These are phyloP conservation scores for Myotis yumanensis DNA, from an alignment of 2,113 vertebrate genomes.

Conservation along the genomic window DNA sequence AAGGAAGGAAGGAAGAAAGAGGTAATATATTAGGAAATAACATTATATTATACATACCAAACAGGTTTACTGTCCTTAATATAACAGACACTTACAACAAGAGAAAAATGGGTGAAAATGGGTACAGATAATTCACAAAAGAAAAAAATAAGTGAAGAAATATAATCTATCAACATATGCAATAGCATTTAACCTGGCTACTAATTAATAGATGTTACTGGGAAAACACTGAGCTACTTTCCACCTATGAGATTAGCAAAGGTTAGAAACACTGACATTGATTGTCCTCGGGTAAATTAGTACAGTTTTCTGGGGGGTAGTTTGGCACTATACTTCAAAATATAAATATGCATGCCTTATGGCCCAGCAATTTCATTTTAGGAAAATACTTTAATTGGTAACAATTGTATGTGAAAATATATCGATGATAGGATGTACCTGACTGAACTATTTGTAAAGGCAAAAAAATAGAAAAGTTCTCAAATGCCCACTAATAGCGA, in stretches of 20 bases:
- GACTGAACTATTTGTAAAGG: not conserved
- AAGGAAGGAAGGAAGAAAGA: not conserved
- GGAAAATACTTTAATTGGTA: not conserved
- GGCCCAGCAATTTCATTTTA: not conserved
- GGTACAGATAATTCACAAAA: not conserved
- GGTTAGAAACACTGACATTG: not conserved
- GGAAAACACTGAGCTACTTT: conserved; percentile 5
- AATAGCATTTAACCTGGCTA: not conserved
- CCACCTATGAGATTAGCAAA: not conserved
- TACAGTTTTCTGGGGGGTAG: not conserved
- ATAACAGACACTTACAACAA: not conserved
- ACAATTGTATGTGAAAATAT: conserved; percentile 25
- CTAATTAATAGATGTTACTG: not conserved
- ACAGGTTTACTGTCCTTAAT: not conserved
- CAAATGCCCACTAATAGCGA: not conserved
- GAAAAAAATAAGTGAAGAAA: conserved; percentile 1
- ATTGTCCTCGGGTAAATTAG: not conserved
- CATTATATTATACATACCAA: not conserved
- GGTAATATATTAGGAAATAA: not conserved
- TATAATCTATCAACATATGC: not conserved
- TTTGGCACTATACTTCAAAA: not conserved
- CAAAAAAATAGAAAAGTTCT: conserved; percentile 7
- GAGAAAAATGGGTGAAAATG: not conserved
- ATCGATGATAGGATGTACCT: not conserved
- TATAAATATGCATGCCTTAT: not conserved